phyloP scores from a whole-genome alignment of 2,888 invertebrate genomes.

The Campoplex nolae region DNA sequence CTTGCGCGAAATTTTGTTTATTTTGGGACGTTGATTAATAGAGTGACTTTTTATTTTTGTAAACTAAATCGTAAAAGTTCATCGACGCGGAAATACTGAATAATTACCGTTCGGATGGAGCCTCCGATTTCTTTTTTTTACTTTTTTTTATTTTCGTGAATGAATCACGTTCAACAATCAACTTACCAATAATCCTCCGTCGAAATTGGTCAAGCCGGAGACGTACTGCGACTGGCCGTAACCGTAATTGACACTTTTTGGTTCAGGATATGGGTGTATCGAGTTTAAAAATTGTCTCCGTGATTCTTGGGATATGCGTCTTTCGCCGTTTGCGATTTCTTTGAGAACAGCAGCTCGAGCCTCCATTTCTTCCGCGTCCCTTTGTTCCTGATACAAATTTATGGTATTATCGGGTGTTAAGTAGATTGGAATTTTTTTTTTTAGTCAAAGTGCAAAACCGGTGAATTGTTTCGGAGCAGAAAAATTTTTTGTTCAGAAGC shows the following conservation, averaged over 20 bases:
- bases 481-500: neutral
- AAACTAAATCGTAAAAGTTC: no score
- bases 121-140: no score
- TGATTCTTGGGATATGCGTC: constrained; percentile 70
- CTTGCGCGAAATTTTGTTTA: no score
- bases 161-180: neutral
- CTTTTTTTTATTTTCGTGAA: neutral
- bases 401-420: no score
- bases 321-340: constrained; percentile 86
- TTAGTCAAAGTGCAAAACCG: no score
- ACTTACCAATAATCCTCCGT: constrained; percentile 78
- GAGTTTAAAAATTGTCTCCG: constrained; percentile 76
- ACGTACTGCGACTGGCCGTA: constrained; percentile 75
- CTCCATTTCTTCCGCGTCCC: constrained; percentile 90
- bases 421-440: no score
- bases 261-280: constrained; percentile 74
- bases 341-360: constrained; percentile 88
- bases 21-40: no score
- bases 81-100: no score
- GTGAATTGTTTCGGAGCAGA: no score
- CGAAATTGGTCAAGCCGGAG: constrained; percentile 75
- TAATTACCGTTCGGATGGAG: no score
- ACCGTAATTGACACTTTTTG: constrained; percentile 75
- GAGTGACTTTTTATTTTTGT: no score
- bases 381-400: constrained; percentile 87